Evolutionary conservation across 2,888 invertebrate genomes (phyloP).

Genomic region (Strigamia crassipes): DNA sequence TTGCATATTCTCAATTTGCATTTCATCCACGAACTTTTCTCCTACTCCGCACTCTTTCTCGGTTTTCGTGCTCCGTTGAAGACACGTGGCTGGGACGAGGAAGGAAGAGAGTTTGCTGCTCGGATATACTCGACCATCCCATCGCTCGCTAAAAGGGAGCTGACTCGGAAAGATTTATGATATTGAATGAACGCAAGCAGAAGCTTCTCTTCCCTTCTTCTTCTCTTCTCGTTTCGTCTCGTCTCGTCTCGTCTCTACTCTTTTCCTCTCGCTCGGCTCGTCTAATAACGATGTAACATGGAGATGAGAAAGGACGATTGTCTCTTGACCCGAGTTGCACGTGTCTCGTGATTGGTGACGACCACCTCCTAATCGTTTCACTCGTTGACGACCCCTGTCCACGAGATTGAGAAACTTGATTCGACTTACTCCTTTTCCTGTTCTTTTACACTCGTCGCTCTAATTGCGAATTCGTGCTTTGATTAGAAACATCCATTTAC

Average conservation of each 20-base stretch:
- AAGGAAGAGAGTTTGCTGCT: slow-evolving; percentile 14
- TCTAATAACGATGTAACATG: slow-evolving; percentile 35
- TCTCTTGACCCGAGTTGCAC: slow-evolving; percentile 14
- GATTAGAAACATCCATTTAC: slow-evolving; percentile 35
- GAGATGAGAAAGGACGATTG: slow-evolving; percentile 31
- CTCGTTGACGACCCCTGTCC: slow-evolving; percentile 33
- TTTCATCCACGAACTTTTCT: neutral
- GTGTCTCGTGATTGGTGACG: slow-evolving; percentile 29
- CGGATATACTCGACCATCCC: slow-evolving; percentile 30
- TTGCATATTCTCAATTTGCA: neutral
- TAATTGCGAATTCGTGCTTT: slow-evolving; percentile 32
- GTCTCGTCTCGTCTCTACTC: neutral
- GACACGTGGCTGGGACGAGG: slow-evolving; percentile 10
- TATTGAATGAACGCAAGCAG: slow-evolving; percentile 31
- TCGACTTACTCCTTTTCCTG: slow-evolving; percentile 27
- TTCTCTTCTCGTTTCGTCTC: neutral
- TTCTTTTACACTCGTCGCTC: slow-evolving; percentile 27
- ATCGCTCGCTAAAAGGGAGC: slow-evolving; percentile 23
- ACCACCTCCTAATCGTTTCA: slow-evolving; percentile 22
- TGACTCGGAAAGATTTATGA: slow-evolving; percentile 35
- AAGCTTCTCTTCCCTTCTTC: neutral
- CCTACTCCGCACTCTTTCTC: neutral
- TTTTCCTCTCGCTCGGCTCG: neutral
- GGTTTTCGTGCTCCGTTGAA: neutral
- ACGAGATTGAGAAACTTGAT: slow-evolving; percentile 24